Percentiles rank a stretch among this genome's conserved stretches.
phyloP scores from a whole-genome alignment of 2,113 vertebrate genomes.

The Sminthopsis crassicaudata region DNA sequence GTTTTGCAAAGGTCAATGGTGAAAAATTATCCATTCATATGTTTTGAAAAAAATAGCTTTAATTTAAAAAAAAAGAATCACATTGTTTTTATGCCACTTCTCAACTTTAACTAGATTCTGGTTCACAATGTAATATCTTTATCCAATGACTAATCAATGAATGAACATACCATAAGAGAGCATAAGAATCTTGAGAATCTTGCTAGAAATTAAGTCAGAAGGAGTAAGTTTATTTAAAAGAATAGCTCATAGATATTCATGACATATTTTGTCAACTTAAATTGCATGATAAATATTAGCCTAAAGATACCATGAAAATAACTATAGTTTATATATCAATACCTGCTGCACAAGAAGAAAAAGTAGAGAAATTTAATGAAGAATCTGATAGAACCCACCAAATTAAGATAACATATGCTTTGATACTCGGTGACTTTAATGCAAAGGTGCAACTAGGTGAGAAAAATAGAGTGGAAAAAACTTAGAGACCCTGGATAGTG shows the following conservation, averaged over 20 bases:
- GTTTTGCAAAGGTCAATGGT: no score
- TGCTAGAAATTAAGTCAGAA: neutral
- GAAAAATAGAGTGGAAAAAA: neutral
- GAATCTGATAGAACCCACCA: neutral
- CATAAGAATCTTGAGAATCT: neutral
- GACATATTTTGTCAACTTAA: neutral
- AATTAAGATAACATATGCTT: neutral
- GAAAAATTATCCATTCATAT: no score
- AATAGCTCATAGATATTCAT: neutral
- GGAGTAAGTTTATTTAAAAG: neutral
- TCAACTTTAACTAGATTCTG: neutral
- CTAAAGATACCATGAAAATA: neutral
- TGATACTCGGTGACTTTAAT: neutral
- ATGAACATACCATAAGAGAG: neutral
- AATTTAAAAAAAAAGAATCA: neutral
- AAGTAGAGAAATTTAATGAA: neutral
- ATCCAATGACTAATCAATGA: neutral
- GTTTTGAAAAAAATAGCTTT: no score
- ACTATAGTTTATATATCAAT: neutral
- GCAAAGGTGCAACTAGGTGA: neutral
- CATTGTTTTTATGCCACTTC: neutral
- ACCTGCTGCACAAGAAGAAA: neutral
- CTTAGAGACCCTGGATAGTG: neutral
- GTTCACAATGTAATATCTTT: neutral
- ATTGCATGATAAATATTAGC: neutral